Base-by-base conservation (phyloP, 2,888 invertebrate genomes). In the Pycnomerus fuliginosus region DNA sequence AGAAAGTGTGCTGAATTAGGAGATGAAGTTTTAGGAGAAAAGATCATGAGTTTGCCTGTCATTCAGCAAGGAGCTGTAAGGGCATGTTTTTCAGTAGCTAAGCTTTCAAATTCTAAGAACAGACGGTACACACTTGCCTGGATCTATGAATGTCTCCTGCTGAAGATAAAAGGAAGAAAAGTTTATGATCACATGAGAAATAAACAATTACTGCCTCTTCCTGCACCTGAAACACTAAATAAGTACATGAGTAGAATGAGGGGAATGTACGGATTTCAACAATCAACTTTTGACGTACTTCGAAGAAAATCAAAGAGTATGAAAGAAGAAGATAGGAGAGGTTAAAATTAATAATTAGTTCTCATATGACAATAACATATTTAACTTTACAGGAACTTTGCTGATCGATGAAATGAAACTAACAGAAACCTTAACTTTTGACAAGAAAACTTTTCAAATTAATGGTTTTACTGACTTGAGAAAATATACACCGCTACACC, bases 331-430 rank as follows among this genome's bases (percentile, higher is more conserved):
- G 20, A 20, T 7, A 20, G 7, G 7, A 5, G 20, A n/a, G n/a
- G n/a, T n/a, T n/a, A n/a, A 25, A n/a, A n/a, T n/a, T n/a, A n/a
- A n/a, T n/a, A n/a, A n/a, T 3, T 10, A 7, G 11, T 7, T 20
- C 7, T 10, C 25, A 25, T 10, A 25, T 25, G 11, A 25, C 8
- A 8, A 20, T 20, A 8, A 20, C 5, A 5, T 20, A 8, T 25
- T 4, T 25, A n/a, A n/a, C n/a, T 25, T n/a, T n/a, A n/a, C n/a
- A 31, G 31, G 31, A 8, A n/a, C n/a, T n/a, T 5, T 39, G 8
- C 22, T 45, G 17, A 28, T 45, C 11, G 45, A 45, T 34, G 39
- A 45, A 20, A 33, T 34, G 27, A 45, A 45, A 22, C 14, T 42
- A 14, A 31, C 31, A 15, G n/a, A 23, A 27, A 28, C 24, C n/a